These are phyloP conservation scores for Pachycephala philippinensis DNA, from an alignment of 2,113 vertebrate genomes.

Conservation along the genomic window DNA sequence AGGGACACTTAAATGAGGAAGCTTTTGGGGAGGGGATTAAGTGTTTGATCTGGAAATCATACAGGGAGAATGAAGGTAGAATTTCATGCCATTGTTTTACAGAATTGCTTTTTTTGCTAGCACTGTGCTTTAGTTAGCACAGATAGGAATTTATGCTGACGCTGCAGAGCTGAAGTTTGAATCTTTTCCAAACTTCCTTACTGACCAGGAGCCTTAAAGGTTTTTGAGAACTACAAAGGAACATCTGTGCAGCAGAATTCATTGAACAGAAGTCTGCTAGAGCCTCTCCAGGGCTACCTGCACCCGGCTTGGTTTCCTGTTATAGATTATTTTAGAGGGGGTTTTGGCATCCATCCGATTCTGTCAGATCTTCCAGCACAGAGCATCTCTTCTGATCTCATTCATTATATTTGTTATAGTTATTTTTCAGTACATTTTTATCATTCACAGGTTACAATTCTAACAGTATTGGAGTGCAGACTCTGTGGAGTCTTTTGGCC, in stretches of 20 bases:
- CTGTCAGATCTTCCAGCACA: constrained; percentile 13
- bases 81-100: not conserved
- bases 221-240: constrained; percentile 53
- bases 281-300: constrained; percentile 15
- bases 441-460: not conserved
- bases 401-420: not conserved
- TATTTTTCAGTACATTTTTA: not conserved
- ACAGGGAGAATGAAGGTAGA: not conserved
- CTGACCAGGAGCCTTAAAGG: constrained; percentile 16
- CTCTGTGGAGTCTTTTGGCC: not conserved
- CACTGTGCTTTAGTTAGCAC: constrained; percentile 1
- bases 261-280: not conserved
- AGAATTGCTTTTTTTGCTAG: not conserved
- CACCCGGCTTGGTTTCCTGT: constrained; percentile 13
- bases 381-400: not conserved
- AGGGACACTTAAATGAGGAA: not conserved
- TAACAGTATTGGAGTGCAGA: not conserved
- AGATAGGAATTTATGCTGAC: constrained; percentile 19
- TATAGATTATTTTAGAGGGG: constrained; percentile 22
- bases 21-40: not conserved
- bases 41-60: not conserved
- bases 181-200: constrained; percentile 37
- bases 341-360: not conserved
- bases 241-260: constrained; percentile 16
- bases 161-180: constrained; percentile 20